A percentile compares a stretch with the other conserved stretches of the same genome.
phyloP scores from a whole-genome alignment of 2,888 invertebrate species.

The Drosophila neutralis region DNA sequence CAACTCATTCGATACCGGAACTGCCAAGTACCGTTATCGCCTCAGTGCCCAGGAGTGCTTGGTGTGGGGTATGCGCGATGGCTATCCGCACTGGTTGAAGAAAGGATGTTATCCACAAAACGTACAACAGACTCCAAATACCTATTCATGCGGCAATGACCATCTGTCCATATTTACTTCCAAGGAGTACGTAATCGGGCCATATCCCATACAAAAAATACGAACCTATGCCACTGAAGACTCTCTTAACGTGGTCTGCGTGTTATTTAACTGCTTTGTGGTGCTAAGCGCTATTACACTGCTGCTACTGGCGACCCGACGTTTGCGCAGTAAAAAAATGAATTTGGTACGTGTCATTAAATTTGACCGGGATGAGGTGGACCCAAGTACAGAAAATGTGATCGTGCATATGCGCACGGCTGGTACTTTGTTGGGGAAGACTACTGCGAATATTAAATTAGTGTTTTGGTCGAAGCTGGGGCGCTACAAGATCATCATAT shows the following conservation, averaged over 20 bases:
- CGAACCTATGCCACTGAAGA: background rate
- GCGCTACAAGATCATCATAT: slow-evolving; percentile 34
- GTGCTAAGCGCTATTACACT: background rate
- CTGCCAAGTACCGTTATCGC: slow-evolving; percentile 15
- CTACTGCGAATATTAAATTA: slow-evolving; percentile 38
- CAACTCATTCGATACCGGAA: background rate
- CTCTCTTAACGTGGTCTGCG: background rate
- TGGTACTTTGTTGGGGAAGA: slow-evolving; percentile 11
- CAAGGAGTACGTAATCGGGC: slow-evolving; percentile 19
- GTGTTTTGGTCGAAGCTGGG: slow-evolving; percentile 39
- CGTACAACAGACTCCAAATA: rapidly evolving
- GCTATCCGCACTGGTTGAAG: slow-evolving; percentile 13
- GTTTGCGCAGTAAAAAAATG: background rate
- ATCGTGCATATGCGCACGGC: slow-evolving; percentile 42
- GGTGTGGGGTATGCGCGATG: background rate
- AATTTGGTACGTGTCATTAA: slow-evolving; percentile 37
- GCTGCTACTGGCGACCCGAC: background rate
- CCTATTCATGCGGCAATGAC: slow-evolving; percentile 4
- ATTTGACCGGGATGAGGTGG: slow-evolving; percentile 15
- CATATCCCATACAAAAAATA: slow-evolving; percentile 3
- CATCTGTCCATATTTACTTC: slow-evolving; percentile 27
- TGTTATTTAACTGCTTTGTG: slow-evolving; percentile 6
- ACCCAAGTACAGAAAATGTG: slow-evolving; percentile 22
- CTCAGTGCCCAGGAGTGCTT: slow-evolving; percentile 24
- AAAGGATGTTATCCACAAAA: background rate